phyloP scores from a whole-genome alignment of 2,797 vertebrate species.

The Poeciliopsis paucimaculata region DNA sequence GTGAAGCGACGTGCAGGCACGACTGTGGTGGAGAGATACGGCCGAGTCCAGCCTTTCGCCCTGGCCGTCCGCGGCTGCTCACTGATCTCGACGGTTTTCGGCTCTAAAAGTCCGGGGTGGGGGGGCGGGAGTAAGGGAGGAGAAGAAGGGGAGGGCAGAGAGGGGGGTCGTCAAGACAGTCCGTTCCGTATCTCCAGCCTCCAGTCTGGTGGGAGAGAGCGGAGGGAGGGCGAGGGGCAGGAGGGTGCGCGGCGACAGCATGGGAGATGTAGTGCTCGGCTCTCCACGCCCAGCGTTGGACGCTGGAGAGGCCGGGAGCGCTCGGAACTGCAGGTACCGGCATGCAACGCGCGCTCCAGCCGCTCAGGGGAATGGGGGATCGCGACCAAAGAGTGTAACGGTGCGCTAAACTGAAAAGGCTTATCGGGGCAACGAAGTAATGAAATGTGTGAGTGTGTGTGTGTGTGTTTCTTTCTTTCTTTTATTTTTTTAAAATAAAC shows the following conservation, averaged over 20 bases:
- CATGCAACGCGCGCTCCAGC: constrained; percentile 83
- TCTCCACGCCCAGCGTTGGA: constrained; percentile 77
- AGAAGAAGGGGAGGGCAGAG: constrained; percentile 56
- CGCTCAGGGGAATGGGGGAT: constrained; percentile 84
- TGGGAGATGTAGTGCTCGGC: constrained; percentile 78
- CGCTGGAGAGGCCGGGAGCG: constrained; percentile 74
- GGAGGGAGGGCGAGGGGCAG: constrained; percentile 65
- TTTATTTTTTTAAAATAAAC: constrained; percentile 3
- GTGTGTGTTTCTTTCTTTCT: too few relatives aligned
- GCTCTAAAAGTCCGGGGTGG: constrained; percentile 82
- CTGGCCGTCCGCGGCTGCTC: constrained; percentile 75
- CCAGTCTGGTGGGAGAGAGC: constrained; percentile 80
- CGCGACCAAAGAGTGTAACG: constrained; percentile 82
- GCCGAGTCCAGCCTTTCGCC: constrained; percentile 72
- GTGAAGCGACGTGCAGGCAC: constrained; percentile 70
- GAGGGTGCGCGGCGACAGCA: constrained; percentile 66
- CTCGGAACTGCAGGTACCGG: constrained; percentile 83
- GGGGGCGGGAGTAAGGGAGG: constrained; percentile 45
- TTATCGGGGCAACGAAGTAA: constrained; percentile 79
- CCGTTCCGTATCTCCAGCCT: constrained; percentile 86
- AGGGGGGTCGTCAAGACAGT: constrained; percentile 80
- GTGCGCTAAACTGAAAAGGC: constrained; percentile 84
- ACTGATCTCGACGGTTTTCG: constrained; percentile 84
- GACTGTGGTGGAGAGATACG: constrained; percentile 54
- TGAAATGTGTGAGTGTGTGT: constrained; percentile 43